phyloP scores from a whole-genome alignment of 2,888 invertebrate species.

The Heliconius sara region DNA sequence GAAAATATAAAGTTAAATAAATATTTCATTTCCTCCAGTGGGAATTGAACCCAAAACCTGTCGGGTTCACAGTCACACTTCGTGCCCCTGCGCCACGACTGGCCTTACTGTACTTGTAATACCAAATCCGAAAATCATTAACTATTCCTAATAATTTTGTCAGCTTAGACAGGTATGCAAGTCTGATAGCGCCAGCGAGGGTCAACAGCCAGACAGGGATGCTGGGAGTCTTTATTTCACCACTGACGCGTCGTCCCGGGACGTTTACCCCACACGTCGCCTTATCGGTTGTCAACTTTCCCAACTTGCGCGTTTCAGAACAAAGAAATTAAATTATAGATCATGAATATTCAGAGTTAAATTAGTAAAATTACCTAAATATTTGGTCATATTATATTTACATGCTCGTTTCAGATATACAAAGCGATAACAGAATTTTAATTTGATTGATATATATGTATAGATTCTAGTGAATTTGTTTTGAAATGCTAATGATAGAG shows the following conservation, averaged over 20 bases:
- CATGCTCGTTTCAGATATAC: neutral
- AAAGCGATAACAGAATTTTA: neutral
- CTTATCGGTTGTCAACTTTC: slow-evolving; percentile 38
- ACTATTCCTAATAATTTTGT: neutral
- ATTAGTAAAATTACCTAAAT: neutral
- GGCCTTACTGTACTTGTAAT: neutral
- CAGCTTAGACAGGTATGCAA: slow-evolving; percentile 36
- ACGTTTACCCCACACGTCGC: slow-evolving; percentile 66
- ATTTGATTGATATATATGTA: neutral
- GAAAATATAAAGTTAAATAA: too few relatives aligned
- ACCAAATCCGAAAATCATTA: neutral
- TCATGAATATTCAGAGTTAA: neutral
- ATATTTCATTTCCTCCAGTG: too few relatives aligned
- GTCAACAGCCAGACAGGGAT: slow-evolving; percentile 77
- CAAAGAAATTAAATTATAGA: neutral
- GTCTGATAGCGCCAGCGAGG: slow-evolving; percentile 48
- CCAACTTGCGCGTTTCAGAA: neutral
- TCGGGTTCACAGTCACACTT: too few relatives aligned
- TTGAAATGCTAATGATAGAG: neutral
- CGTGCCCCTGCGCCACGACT: too few relatives aligned
- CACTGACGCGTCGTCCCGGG: slow-evolving; percentile 54
- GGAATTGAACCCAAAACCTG: too few relatives aligned
- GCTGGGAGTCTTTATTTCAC: slow-evolving; percentile 66
- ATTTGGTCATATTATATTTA: neutral
- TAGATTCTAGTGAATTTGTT: neutral